phyloP scores from a whole-genome alignment of 2,888 invertebrate genomes.

The Tachina grossa region DNA sequence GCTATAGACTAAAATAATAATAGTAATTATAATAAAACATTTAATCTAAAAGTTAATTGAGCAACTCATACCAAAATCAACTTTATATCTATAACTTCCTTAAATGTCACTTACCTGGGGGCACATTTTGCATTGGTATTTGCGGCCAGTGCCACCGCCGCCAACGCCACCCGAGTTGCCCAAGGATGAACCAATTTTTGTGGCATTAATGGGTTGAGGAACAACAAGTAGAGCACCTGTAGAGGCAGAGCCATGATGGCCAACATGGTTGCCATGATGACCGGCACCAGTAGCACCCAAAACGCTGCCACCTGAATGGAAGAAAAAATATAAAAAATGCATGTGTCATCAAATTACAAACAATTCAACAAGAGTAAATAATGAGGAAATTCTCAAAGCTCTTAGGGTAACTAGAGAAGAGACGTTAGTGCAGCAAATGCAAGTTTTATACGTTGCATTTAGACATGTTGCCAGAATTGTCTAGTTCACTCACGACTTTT shows the following conservation, averaged over 20 bases:
- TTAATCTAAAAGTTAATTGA: background rate
- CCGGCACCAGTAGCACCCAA: constrained; percentile 66
- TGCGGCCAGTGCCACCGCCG: constrained; percentile 84
- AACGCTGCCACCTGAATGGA: constrained; percentile 60
- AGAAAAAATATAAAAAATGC: background rate
- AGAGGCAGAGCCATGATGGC: constrained; percentile 74
- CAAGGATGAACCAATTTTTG: constrained; percentile 84
- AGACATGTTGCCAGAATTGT: too few species aligned
- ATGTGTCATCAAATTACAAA: constrained; percentile 63
- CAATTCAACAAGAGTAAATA: too few species aligned
- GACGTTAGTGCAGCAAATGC: too few species aligned
- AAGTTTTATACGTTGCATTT: too few species aligned
- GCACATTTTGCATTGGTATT: constrained; percentile 98
- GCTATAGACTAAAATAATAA: too few species aligned
- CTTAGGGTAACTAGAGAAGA: too few species aligned
- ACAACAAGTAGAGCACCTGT: constrained; percentile 90
- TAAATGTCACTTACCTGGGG: constrained; percentile 91
- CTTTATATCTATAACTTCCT: background rate
- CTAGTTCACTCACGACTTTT: too few species aligned
- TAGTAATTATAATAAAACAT: too few species aligned
- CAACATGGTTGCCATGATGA: constrained; percentile 83
- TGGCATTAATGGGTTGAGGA: constrained; percentile 92
- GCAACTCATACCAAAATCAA: constrained; percentile 31
- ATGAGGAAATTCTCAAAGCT: too few species aligned
- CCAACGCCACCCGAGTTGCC: constrained; percentile 73